phyloP scores from a whole-genome alignment of 1,140 invertebrate species.

The Aphidius gifuensis region DNA sequence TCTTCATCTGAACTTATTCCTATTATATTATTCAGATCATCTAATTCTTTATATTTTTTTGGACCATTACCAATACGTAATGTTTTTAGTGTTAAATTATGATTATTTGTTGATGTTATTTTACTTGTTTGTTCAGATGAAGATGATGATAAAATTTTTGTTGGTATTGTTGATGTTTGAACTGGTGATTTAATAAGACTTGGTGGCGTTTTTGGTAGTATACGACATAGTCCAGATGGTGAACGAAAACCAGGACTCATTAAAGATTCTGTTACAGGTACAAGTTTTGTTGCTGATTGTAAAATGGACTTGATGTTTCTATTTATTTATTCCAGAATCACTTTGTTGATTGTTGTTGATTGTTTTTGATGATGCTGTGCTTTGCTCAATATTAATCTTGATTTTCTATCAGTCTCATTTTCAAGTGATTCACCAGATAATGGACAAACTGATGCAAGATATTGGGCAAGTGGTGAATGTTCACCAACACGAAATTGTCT shows the following conservation, averaged over 20 bases:
- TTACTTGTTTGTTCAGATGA: constrained; percentile 14
- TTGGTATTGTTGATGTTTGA: constrained; percentile 40
- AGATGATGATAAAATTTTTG: constrained; percentile 38
- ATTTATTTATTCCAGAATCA: constrained; percentile 46
- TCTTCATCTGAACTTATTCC: constrained; percentile 57
- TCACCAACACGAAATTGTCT: constrained; percentile 83
- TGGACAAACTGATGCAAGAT: constrained; percentile 75
- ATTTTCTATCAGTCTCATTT: constrained; percentile 81
- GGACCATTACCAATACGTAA: not conserved
- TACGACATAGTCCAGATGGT: constrained; percentile 45
- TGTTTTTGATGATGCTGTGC: constrained; percentile 86
- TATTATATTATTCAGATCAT: constrained; percentile 22
- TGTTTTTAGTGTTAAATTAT: constrained; percentile 33
- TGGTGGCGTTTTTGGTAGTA: constrained; percentile 44
- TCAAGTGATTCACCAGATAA: constrained; percentile 71
- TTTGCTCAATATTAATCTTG: constrained; percentile 80
- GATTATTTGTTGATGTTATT: constrained; percentile 1
- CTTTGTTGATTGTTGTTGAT: constrained; percentile 67
- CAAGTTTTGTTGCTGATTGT: constrained; percentile 77
- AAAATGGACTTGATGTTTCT: constrained; percentile 62
- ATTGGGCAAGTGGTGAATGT: constrained; percentile 76
- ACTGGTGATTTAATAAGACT: constrained; percentile 46
- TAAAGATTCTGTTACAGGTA: constrained; percentile 79
- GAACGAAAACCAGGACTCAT: constrained; percentile 79
- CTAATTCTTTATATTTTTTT: constrained; percentile 35